Percentiles rank a stretch among this genome's conserved stretches.
Conservation (phyloP, 2,888 invertebrate species). For the Aphodius sticticus region DNA sequence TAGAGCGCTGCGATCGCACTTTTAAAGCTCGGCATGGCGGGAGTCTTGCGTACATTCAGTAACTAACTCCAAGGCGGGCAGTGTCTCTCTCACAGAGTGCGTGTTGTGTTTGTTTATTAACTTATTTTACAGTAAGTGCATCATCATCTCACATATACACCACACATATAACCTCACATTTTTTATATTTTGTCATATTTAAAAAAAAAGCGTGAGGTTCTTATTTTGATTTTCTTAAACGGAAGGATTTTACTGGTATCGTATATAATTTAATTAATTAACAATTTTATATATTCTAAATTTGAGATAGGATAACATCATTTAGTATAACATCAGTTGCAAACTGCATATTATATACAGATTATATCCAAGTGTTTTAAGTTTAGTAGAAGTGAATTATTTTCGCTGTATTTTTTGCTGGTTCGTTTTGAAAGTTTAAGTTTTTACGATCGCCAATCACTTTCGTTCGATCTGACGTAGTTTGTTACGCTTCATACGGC, state of each 20-base stretch:
- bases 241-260: not conserved
- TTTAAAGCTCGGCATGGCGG: slow-evolving; percentile 57
- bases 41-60: slow-evolving; percentile 56
- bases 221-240: not conserved
- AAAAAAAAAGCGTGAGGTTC: not conserved
- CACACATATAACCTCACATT: slow-evolving; percentile 26
- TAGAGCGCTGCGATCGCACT: slow-evolving; percentile 51
- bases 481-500: not conserved
- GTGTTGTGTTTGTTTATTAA: slow-evolving; percentile 53
- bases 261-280: not conserved
- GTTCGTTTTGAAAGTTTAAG: not conserved
- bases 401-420: not conserved
- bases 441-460: not conserved
- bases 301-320: not conserved
- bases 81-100: slow-evolving; percentile 57
- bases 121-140: slow-evolving; percentile 43
- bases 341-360: too few relatives aligned
- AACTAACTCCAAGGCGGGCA: slow-evolving; percentile 57
- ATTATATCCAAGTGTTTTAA: too few relatives aligned
- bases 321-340: too few relatives aligned
- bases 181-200: not conserved
- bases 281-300: not conserved
- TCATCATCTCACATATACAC: not conserved
- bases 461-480: not conserved
- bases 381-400: not conserved